Conservation (phyloP, 1,140 invertebrate species). For the Cotesia glomerata region DNA sequence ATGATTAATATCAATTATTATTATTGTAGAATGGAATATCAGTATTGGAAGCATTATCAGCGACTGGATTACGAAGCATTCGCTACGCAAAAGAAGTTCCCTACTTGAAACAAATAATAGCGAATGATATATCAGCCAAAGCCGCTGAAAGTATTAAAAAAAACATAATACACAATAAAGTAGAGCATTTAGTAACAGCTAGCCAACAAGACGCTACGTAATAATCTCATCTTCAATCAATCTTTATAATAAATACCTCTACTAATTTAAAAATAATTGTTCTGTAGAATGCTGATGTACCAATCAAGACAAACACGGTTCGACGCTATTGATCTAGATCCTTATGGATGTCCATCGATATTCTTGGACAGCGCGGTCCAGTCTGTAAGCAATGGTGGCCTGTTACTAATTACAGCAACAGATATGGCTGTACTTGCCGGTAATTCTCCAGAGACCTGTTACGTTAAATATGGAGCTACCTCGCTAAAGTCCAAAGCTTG, state of each 20-base stretch:
- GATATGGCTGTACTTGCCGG: slow-evolving; percentile 98
- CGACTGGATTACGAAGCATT: slow-evolving; percentile 93
- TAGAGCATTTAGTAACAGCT: slow-evolving; percentile 76
- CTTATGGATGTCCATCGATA: slow-evolving; percentile 92
- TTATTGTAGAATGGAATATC: slow-evolving; percentile 66
- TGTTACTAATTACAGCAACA: slow-evolving; percentile 95
- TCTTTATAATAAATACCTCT: slow-evolving; percentile 15
- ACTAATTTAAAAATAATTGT: background rate
- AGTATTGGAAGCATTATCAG: slow-evolving; percentile 93
- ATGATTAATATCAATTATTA: background rate
- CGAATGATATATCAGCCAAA: slow-evolving; percentile 91
- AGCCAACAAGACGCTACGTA: slow-evolving; percentile 85
- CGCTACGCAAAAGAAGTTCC: slow-evolving; percentile 95
- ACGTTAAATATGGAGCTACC: slow-evolving; percentile 91
- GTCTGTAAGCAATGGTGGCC: slow-evolving; percentile 76
- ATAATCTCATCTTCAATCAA: slow-evolving; percentile 40
- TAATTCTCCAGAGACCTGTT: slow-evolving; percentile 93
- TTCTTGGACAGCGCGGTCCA: slow-evolving; percentile 95
- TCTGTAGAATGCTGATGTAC: slow-evolving; percentile 82
- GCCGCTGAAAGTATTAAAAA: slow-evolving; percentile 86
- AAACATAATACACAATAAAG: slow-evolving; percentile 83
- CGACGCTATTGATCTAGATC: slow-evolving; percentile 94
- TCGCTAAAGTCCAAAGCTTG: slow-evolving; percentile 87
- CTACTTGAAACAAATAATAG: slow-evolving; percentile 81
- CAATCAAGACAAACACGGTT: slow-evolving; percentile 77